Evolutionary conservation across 2,888 invertebrate species (phyloP).

Genomic region (Dysmachus trigonus): DNA sequence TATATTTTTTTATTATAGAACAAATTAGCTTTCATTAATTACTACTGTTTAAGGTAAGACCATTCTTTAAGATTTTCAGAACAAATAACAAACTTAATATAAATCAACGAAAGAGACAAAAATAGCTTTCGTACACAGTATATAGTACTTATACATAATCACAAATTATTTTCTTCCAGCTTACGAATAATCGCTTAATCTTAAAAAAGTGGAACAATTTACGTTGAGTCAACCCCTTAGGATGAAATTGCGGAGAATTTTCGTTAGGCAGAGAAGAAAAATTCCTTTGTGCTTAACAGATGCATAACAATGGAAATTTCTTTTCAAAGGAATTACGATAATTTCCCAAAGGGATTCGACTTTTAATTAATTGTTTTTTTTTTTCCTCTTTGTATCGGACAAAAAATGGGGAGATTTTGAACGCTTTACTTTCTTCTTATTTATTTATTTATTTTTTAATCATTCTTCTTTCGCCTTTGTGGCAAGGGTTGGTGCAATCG

Average conservation of each 20-base stretch:
- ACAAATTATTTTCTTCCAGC: not conserved
- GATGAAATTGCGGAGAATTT: not conserved
- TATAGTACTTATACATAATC: too few species aligned
- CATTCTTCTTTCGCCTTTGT: not conserved
- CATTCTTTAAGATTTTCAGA: too few species aligned
- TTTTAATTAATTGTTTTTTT: not conserved
- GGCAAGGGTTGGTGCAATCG: not conserved
- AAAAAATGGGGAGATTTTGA: not conserved
- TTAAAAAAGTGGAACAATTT: not conserved
- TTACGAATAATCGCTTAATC: not conserved
- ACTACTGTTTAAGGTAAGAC: too few species aligned
- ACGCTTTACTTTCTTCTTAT: not conserved
- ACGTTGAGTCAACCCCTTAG: not conserved
- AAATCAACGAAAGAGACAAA: too few species aligned
- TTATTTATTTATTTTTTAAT: not conserved
- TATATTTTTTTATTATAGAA: too few species aligned
- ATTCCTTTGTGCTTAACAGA: not conserved
- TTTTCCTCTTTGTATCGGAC: not conserved
- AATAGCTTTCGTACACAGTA: too few species aligned
- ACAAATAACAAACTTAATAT: too few species aligned
- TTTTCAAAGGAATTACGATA: not conserved
- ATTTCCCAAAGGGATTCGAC: not conserved
- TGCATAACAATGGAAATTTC: not conserved
- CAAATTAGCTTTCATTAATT: too few species aligned
- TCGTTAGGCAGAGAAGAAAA: not conserved